These are phyloP conservation scores for Antechinus flavipes DNA, from an alignment of 2,113 vertebrate species.

Conservation along the genomic window DNA sequence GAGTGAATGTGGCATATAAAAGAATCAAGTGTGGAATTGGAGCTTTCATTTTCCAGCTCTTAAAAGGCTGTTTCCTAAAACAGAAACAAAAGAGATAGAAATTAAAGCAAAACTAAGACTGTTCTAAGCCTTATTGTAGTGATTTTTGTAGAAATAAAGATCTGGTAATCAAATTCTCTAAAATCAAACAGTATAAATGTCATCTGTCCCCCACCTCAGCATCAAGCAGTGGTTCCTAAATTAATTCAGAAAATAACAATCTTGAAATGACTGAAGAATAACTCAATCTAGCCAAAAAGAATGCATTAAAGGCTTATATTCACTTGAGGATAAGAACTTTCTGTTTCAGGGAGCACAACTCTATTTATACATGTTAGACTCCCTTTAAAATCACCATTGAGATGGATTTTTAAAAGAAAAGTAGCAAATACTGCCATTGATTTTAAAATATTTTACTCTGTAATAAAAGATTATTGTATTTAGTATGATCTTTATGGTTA, in stretches of 20 bases:
- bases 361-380: conserved; percentile 10
- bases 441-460: conserved; percentile 9
- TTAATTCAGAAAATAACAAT: conserved; percentile 37
- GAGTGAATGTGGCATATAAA: conserved; percentile 92
- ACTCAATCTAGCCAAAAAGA: not conserved
- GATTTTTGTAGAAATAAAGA: not conserved
- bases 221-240: not conserved
- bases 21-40: conserved; percentile 94
- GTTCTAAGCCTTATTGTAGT: conserved; percentile 36
- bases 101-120: not conserved
- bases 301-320: conserved; percentile 39
- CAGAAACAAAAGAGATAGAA: conserved; percentile 55
- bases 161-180: conserved; percentile 34
- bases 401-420: conserved; percentile 33
- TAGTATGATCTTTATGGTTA: not conserved
- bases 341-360: not conserved
- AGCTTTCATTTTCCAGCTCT: conserved; percentile 94
- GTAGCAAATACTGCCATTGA: not conserved
- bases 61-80: conserved; percentile 83
- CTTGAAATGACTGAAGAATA: conserved; percentile 33
- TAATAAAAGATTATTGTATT: not conserved
- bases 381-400: conserved; percentile 12
- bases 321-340: not conserved
- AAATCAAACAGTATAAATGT: conserved; percentile 27
- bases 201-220: not conserved